Evolutionary conservation across 2,113 vertebrate species (phyloP), one percentile per base, ranked within the genome.

Genomic region (Labeo rohita): DNA sequence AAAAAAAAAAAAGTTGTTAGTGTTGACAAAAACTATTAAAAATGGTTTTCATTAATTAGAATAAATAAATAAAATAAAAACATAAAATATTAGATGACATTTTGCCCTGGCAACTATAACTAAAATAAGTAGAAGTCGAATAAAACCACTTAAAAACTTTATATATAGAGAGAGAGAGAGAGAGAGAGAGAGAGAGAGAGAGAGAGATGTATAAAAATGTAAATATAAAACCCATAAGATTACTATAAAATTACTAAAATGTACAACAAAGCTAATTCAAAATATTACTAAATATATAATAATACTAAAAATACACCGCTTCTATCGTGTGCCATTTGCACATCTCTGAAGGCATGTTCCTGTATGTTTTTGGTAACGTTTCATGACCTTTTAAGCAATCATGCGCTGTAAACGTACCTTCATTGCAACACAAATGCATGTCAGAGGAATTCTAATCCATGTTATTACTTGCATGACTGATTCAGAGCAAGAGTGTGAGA

Each of bases 361-460:
- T 87, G n/a, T 2, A 21, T 8, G 73, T 75, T 7, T 74, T 49
- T 12, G 1, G 2, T 50, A 15, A 75, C 50, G 6, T 75, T 75
- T 75, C 23, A 61, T 59, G 34, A 59, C 34, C 34, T 39, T 79
- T 80, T 45, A 61, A 80, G 36, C 56, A 59, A 80, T 80, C 56
- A 63, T 63, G 56, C 61, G 3, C 6, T 63, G 10, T 39, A 63
- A 80, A 80, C 4, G 18, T 49, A 49, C 59, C 59, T 47, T 49
- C 43, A 66, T 49, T 66, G 59, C 45, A 28, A 66, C 43, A 65
- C 79, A 81, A 47, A 81, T 65, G 59, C n/a, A 49, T 47, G 13
- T 75, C 59, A 28, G 59, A 47, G n/a, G 61, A 81, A 81, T 80
- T 84, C 65, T 84, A 80, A 84, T 86, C 80, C 73, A 21, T 68